Conservation (phyloP, 2,888 invertebrate genomes). For the Apoderus coryli region DNA sequence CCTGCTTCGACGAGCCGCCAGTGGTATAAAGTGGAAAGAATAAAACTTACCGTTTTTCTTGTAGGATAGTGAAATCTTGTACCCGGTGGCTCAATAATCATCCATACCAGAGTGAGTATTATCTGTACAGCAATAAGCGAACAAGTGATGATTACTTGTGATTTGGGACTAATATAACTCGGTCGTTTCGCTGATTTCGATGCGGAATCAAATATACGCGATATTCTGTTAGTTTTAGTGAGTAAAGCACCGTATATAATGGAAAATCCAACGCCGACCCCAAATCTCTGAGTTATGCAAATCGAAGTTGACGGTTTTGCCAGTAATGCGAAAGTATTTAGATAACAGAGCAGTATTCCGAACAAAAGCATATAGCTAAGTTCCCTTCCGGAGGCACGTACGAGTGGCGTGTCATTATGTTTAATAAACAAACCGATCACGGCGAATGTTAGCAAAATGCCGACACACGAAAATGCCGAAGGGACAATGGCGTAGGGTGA, state of each 20-base stretch:
- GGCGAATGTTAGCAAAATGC: slow-evolving; percentile 42
- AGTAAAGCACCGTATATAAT: slow-evolving; percentile 49
- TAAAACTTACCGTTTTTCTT: slow-evolving; percentile 33
- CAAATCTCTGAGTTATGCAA: slow-evolving; percentile 46
- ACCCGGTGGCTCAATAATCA: slow-evolving; percentile 50
- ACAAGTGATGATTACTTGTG: slow-evolving; percentile 40
- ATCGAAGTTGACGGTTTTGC: slow-evolving; percentile 40
- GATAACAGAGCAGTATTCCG: slow-evolving; percentile 47
- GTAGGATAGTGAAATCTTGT: slow-evolving; percentile 41
- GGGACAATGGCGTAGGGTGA: slow-evolving; percentile 49
- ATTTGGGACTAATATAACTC: slow-evolving; percentile 48
- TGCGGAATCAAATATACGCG: slow-evolving; percentile 48
- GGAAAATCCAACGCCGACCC: slow-evolving; percentile 50
- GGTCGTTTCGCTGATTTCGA: slow-evolving; percentile 46
- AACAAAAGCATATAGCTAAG: slow-evolving; percentile 46
- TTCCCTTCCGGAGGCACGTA: slow-evolving; percentile 46
- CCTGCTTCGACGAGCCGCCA: no score
- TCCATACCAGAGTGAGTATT: slow-evolving; percentile 46
- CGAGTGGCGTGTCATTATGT: slow-evolving; percentile 51
- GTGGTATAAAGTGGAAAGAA: no score
- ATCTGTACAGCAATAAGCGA: slow-evolving; percentile 40
- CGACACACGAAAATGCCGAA: slow-evolving; percentile 44
- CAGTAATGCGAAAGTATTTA: slow-evolving; percentile 46
- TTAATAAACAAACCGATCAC: slow-evolving; percentile 47
- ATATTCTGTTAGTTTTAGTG: slow-evolving; percentile 50